phyloP scores from a whole-genome alignment of 2,113 vertebrate species.

The Melanerpes formicivorus region DNA sequence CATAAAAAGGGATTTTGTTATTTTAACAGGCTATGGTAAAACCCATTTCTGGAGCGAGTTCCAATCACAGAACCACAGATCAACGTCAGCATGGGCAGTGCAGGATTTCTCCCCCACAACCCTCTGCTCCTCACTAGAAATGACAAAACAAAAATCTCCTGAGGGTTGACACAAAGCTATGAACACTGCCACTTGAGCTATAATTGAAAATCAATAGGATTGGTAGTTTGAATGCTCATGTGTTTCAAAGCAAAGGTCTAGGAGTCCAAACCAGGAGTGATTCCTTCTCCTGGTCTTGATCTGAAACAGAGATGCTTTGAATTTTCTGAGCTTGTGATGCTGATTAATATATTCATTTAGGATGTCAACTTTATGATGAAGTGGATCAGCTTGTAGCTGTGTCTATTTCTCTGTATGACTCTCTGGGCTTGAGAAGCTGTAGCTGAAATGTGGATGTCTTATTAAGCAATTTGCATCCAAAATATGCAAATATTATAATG shows the following conservation, averaged over 20 bases:
- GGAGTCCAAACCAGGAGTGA: neutral
- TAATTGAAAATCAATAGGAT: constrained; percentile 69
- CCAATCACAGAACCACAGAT: neutral
- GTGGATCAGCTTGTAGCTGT: neutral
- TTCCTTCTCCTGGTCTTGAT: constrained; percentile 1
- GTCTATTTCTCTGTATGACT: neutral
- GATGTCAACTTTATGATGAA: neutral
- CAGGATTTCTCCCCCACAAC: neutral
- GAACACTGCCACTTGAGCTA: constrained; percentile 41
- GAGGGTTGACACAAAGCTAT: constrained; percentile 37
- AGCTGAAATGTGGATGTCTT: neutral
- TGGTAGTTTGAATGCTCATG: neutral
- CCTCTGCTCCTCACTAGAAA: neutral
- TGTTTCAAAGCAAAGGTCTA: neutral
- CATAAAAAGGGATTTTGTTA: neutral
- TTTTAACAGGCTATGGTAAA: neutral
- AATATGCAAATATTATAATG: neutral
- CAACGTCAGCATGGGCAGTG: neutral
- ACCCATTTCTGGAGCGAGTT: neutral
- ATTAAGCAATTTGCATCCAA: neutral
- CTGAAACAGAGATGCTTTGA: neutral
- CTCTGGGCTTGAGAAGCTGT: neutral
- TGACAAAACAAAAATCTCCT: neutral
- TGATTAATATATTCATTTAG: neutral
- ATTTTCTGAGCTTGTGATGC: neutral